phyloP scores from a whole-genome alignment of 2,113 vertebrate species.

The Thymallus thymallus region DNA sequence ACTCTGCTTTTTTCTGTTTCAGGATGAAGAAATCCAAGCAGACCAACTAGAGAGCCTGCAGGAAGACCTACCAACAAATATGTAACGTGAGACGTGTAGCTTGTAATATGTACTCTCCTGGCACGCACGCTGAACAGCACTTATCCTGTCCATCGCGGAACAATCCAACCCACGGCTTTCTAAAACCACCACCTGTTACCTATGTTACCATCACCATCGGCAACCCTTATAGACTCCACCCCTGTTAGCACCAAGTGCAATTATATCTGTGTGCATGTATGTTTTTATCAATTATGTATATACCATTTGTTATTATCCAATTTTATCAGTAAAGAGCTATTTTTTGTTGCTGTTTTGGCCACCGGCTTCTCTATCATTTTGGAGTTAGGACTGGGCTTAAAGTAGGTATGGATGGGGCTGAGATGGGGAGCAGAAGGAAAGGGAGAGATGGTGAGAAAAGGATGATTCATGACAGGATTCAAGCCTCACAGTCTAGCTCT shows the following conservation, averaged over 20 bases:
- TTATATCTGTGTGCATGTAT: slow-evolving; percentile 63
- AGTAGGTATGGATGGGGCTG: too few relatives aligned
- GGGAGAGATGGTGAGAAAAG: too few relatives aligned
- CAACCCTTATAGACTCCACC: slow-evolving; percentile 36
- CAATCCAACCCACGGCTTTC: slow-evolving; percentile 36
- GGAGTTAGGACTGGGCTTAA: background rate
- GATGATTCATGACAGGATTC: background rate
- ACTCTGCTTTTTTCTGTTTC: slow-evolving; percentile 12
- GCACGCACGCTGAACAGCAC: slow-evolving; percentile 72
- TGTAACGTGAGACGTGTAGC: slow-evolving; percentile 21
- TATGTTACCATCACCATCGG: slow-evolving; percentile 20
- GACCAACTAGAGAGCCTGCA: slow-evolving; percentile 45
- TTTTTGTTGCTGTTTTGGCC: slow-evolving; percentile 57
- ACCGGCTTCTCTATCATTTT: slow-evolving; percentile 48
- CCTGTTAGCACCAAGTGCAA: slow-evolving; percentile 62
- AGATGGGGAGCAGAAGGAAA: background rate
- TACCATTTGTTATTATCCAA: slow-evolving; percentile 56
- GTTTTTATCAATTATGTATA: slow-evolving; percentile 58
- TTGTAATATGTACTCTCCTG: slow-evolving; percentile 49
- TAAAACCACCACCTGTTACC: slow-evolving; percentile 24
- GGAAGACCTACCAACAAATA: slow-evolving; percentile 29
- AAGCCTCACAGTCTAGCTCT: background rate
- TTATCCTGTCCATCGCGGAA: slow-evolving; percentile 60
- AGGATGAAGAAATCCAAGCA: slow-evolving; percentile 71
- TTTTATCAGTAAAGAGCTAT: slow-evolving; percentile 57